Percentiles rank a stretch among this genome's conserved stretches.
These are phyloP conservation scores for Pseudopipra pipra DNA, from an alignment of 2,113 vertebrate genomes.

Conservation along the genomic window DNA sequence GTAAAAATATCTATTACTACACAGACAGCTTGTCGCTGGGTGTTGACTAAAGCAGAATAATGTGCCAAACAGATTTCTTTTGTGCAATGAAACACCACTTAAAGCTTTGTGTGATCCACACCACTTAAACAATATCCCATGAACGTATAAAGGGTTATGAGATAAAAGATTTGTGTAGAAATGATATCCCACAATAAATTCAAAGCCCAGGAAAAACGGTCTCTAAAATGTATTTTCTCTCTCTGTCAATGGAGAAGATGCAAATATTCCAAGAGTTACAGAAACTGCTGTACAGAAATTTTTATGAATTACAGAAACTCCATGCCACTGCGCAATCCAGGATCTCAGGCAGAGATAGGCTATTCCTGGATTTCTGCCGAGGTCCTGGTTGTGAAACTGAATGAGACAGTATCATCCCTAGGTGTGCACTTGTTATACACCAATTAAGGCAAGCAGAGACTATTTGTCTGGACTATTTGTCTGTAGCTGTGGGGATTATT, in stretches of 20 bases:
- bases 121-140: background rate
- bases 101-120: background rate
- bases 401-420: background rate
- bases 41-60: background rate
- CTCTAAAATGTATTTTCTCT: background rate
- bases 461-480: background rate
- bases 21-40: background rate
- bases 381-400: background rate
- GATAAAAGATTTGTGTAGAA: background rate
- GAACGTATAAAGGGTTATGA: background rate
- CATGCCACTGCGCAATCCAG: background rate
- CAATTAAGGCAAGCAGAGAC: background rate
- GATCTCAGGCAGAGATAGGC: background rate
- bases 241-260: background rate
- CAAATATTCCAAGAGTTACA: background rate
- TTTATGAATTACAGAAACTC: background rate
- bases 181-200: background rate
- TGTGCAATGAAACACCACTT: background rate
- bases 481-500: slow-evolving; percentile 2
- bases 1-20: background rate
- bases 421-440: background rate
- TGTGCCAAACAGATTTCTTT: background rate
- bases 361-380: background rate
- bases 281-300: background rate
- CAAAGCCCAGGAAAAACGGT: background rate